Conservation (phyloP, 1,140 invertebrate genomes). For the Pogonus chalceus region DNA sequence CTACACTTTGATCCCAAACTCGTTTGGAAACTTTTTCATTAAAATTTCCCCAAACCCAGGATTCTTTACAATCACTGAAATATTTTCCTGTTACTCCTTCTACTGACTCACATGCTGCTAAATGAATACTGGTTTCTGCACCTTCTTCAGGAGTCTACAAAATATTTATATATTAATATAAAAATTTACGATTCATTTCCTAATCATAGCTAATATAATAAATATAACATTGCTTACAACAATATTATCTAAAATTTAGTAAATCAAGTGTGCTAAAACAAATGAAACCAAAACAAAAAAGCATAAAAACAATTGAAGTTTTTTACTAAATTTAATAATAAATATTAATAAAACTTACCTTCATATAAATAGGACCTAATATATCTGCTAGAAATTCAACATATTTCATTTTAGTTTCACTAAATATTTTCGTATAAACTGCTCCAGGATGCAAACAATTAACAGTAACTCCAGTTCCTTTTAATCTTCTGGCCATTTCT, state of each 20-base stretch:
- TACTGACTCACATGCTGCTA: slow-evolving; percentile 43
- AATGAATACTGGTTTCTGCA: slow-evolving; percentile 45
- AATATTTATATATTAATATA: too few relatives aligned
- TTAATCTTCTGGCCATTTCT: slow-evolving; percentile 33
- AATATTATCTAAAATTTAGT: too few relatives aligned
- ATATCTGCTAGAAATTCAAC: neutral
- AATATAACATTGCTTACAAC: too few relatives aligned
- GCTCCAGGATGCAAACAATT: slow-evolving; percentile 40
- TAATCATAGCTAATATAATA: too few relatives aligned
- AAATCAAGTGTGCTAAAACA: too few relatives aligned
- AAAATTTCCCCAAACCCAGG: slow-evolving; percentile 22
- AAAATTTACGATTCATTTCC: too few relatives aligned
- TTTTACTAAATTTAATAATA: too few relatives aligned
- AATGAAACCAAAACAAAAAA: too few relatives aligned
- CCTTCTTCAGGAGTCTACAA: slow-evolving; percentile 40
- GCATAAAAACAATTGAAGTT: too few relatives aligned
- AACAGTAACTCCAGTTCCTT: slow-evolving; percentile 30
- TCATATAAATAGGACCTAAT: neutral
- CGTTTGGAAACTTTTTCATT: slow-evolving; percentile 31
- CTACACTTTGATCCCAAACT: slow-evolving; percentile 38
- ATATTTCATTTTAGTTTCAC: neutral
- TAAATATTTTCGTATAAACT: slow-evolving; percentile 33
- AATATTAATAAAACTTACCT: neutral
- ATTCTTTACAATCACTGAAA: slow-evolving; percentile 43
- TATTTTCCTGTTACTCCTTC: slow-evolving; percentile 44